A percentile compares a stretch with the other conserved stretches of the same genome.
Conservation (phyloP, 2,888 invertebrate genomes). For the Agrypnus murinus region DNA sequence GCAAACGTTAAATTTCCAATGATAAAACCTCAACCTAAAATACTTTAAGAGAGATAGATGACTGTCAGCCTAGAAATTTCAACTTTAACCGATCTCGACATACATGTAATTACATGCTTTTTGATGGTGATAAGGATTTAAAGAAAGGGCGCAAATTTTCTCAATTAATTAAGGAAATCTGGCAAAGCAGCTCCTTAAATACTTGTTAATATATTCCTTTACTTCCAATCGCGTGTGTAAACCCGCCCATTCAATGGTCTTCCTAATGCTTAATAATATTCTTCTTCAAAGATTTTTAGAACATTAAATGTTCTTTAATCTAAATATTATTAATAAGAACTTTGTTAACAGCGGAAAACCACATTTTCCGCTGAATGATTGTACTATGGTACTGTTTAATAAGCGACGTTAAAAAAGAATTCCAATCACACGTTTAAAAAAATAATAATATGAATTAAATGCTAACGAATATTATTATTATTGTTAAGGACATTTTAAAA, state of each 20-base stretch:
- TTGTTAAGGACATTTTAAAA: constrained; percentile 26
- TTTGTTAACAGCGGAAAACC: constrained; percentile 10
- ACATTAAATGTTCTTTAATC: neutral
- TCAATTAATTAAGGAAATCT: constrained; percentile 28
- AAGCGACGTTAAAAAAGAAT: neutral
- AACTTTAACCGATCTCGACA: neutral
- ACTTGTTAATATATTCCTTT: no score
- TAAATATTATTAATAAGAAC: no score
- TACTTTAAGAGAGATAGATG: constrained; percentile 69
- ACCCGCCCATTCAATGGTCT: constrained; percentile 18
- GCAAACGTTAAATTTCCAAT: constrained; percentile 33
- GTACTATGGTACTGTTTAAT: neutral
- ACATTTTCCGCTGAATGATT: constrained; percentile 29
- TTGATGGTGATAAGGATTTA: neutral
- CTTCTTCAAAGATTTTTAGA: neutral
- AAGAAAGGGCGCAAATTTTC: neutral
- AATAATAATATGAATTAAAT: constrained; percentile 10
- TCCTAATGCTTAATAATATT: constrained; percentile 18
- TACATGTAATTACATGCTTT: no score
- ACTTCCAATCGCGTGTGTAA: constrained; percentile 21
- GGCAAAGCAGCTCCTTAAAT: constrained; percentile 34
- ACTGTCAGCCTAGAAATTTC: constrained; percentile 62
- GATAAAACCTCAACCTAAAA: constrained; percentile 42
- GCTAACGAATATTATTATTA: constrained; percentile 10
- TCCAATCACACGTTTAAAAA: neutral